A percentile compares a stretch with the other conserved stretches of the same genome.
phyloP scores from a whole-genome alignment of 2,888 invertebrate species.

The Anthrax anthrax region DNA sequence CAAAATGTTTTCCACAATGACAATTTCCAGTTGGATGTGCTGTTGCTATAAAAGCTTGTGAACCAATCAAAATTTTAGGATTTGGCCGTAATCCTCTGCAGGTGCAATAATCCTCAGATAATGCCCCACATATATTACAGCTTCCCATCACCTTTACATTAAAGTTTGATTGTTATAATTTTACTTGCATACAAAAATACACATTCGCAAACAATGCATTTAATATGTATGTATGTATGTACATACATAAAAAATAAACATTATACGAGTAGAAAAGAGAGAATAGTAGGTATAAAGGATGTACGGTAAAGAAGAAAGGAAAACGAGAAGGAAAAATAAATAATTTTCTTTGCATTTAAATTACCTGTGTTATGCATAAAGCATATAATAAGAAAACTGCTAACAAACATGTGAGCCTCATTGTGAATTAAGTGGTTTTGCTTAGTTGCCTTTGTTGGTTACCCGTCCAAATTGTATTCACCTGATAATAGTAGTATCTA shows the following conservation, averaged over 20 bases:
- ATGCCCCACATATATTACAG: conserved; percentile 24
- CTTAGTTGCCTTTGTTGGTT: neutral
- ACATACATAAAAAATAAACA: no score
- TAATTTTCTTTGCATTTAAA: neutral
- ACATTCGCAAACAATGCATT: no score
- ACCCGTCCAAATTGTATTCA: no score
- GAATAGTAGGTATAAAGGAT: no score
- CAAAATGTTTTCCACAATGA: neutral
- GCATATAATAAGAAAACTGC: neutral
- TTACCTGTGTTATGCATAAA: neutral
- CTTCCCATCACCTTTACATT: conserved; percentile 19
- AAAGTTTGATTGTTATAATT: neutral
- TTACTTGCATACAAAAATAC: no score
- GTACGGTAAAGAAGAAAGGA: no score
- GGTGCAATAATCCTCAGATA: conserved; percentile 23
- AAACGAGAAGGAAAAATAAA: neutral
- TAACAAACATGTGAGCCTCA: neutral
- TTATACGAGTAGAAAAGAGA: no score
- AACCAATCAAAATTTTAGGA: conserved; percentile 5
- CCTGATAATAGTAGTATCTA: no score
- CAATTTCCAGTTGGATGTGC: neutral
- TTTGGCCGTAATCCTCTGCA: conserved; percentile 7
- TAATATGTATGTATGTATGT: no score
- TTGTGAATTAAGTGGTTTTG: neutral
- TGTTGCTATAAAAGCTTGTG: neutral